Conservation (phyloP, 2,113 vertebrate species). For the Pachyramphus minor region DNA sequence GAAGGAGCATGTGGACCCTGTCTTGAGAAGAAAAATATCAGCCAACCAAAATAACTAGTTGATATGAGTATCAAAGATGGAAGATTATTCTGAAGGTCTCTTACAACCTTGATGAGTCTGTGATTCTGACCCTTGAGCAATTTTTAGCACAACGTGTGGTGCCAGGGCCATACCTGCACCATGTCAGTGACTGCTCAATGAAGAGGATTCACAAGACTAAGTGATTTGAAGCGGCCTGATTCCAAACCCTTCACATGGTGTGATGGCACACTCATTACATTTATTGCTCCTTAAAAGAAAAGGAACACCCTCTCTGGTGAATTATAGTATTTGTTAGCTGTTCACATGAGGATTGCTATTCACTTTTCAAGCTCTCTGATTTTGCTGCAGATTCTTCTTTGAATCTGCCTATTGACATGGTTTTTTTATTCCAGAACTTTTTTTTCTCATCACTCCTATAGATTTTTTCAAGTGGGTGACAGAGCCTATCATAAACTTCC, state of each 20-base stretch:
- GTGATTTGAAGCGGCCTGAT: neutral
- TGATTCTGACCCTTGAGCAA: neutral
- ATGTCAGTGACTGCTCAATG: neutral
- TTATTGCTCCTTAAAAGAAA: neutral
- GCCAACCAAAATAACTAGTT: neutral
- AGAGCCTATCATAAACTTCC: neutral
- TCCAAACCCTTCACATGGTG: neutral
- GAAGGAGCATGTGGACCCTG: neutral
- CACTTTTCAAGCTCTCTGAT: neutral
- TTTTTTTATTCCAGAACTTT: neutral
- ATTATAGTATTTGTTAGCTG: neutral
- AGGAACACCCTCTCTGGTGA: neutral
- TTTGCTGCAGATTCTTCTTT: neutral
- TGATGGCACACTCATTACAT: neutral
- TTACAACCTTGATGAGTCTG: neutral
- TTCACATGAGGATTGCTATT: neutral
- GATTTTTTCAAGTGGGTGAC: neutral
- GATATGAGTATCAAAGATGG: neutral
- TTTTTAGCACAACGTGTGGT: neutral
- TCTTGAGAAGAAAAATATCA: neutral
- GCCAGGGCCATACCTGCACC: neutral
- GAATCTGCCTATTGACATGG: neutral
- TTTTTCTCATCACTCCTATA: neutral
- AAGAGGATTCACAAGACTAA: neutral
- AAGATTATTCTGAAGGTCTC: neutral